Evolutionary conservation across 2,113 vertebrate species (phyloP), one percentile per base, ranked within the genome.

Genomic region (Psammodynastes pulverulentus): DNA sequence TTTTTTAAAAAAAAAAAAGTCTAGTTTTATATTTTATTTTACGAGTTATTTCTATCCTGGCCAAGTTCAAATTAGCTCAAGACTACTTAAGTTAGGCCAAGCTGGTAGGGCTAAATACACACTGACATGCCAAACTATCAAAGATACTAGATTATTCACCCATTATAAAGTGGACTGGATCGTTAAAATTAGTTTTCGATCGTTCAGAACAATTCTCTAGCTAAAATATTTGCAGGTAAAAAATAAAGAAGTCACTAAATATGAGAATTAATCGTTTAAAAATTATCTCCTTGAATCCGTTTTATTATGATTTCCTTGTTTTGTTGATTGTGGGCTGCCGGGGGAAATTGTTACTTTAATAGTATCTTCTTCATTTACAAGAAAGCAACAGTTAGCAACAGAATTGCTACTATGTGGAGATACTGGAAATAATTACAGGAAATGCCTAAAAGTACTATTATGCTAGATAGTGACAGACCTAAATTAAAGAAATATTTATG

Each of bases 1-100:
- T 84, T n/a, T 23, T 46, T 48, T 46, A 46, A 0, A 5, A 34
- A 85, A 52, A 2, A 9, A 54, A 5, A 23, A 45, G 15, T 15
- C n/a, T 15, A 46, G 39, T 17, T 43, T 94, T 89, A 67, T 93
- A 86, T 91, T 67, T 92, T 93, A 95, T 92, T 92, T 89, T 92
- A 86, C 94, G 95, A 95, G 84, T 34, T 89, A 72, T 46, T 87
- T 93, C 91, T 93, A 15, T 9, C 87, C 49, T 89, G 92, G 92
- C 24, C 56, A 95, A 49, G 93, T 93, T 91, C 94, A 93, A 96
- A 96, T 95, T 95, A 95, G 95, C 92, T 94, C 89, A 94, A 92
- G 92, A 62, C 24, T 92, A 95, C 13, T 72, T 72, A 34, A 67
- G 4, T 67, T 34, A 67, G 58, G 10, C 58, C 58, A 67, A 67